These are phyloP conservation scores for Zeus faber DNA, from an alignment of 2,113 vertebrate genomes.

Conservation along the genomic window DNA sequence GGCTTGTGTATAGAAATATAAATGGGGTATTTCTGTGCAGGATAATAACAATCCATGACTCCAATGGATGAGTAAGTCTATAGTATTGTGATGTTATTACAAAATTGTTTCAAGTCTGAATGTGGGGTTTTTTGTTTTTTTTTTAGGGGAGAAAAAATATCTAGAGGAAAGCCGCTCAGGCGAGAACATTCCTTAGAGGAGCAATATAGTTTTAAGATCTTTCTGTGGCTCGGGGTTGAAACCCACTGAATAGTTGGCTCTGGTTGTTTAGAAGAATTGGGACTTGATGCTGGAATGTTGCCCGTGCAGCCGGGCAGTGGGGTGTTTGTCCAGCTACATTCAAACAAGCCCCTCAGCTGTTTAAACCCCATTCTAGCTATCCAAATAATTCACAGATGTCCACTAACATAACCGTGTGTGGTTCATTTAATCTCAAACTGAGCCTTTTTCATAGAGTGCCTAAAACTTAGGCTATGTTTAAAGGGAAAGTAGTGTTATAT, in stretches of 20 bases:
- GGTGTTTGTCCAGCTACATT: conserved; percentile 48
- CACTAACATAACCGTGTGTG: conserved; percentile 1
- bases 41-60: too few species aligned
- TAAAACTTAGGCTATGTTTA: conserved; percentile 31
- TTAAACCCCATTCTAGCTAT: conserved; percentile 50
- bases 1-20: too few species aligned
- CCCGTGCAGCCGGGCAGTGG: conserved; percentile 52
- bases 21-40: too few species aligned
- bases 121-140: too few species aligned
- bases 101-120: too few species aligned
- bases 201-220: conserved; percentile 41
- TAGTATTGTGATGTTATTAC: too few species aligned
- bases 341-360: conserved; percentile 41
- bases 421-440: conserved; percentile 32
- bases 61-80: too few species aligned
- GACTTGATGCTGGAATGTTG: conserved; percentile 57
- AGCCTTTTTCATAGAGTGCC: conserved; percentile 26
- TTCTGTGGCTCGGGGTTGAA: conserved; percentile 46
- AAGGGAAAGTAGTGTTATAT: conserved; percentile 47
- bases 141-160: too few species aligned
- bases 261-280: conserved; percentile 37
- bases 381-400: conserved; percentile 49
- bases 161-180: too few species aligned
- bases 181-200: too few species aligned
- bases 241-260: conserved; percentile 48